Base-by-base conservation (phyloP, 2,888 invertebrate species). In the Caenorhabditis doughertyi region DNA sequence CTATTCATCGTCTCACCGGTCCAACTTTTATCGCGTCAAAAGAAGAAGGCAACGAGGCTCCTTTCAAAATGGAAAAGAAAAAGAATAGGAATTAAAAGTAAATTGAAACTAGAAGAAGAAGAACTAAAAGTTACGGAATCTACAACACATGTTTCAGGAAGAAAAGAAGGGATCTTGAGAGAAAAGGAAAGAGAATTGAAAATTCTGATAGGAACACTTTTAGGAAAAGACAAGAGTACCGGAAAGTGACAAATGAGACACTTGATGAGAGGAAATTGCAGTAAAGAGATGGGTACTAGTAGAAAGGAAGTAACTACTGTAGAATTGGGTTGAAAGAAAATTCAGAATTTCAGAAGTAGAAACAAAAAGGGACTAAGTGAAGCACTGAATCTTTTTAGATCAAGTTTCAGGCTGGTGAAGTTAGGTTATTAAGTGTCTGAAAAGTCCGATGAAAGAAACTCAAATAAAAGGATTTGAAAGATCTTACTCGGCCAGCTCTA, bases 241-340 rank as follows among this genome's bases (percentile, higher is more conserved):
- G 53, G 64, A 73, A 44, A 65, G 72, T 72, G 72, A 72, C 72
- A 72, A 73, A 73, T 73, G 73, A 56, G 73, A 73, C 55, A 73
- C 73, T 73, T 73, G 73, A 73, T 55, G 73, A 23, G 55, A 55
- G 73, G 73, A 73, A 77, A 68, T 60, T 74, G 74, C 29, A 29
- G 29, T 25, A 39, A 53, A 23, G 13, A 49, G 71, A 35, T 9
- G n/a, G 44, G n/a, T 16, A 44, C 44, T n/a, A 35, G 23, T 25
- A 23, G 1, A 16, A 25, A n/a, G 51, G 62, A 62, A 51, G 42
- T 49, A 47, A 73, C 56, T 64, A 74, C 73, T 47, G 65, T 74
- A 62, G 47, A 27, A 23, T 44, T 32, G 7, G 16, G 4, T 39
- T 25, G 0, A 23, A 39, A 39, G 21, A 42, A 11, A 13, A 4